Conservation (phyloP, 2,797 vertebrate genomes). For the Eospalax fontanierii region DNA sequence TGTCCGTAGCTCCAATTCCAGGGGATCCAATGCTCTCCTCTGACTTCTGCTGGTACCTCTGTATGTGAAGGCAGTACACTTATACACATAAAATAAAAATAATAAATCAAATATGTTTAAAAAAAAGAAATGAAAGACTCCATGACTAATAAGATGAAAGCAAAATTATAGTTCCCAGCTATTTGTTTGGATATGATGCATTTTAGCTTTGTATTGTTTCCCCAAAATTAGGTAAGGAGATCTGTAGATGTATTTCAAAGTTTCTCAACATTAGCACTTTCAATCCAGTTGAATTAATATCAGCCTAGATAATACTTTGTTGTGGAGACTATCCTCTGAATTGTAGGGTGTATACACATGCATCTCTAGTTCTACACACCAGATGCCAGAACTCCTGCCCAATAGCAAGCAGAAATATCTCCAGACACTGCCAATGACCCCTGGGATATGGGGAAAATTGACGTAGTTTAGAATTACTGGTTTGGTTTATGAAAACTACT, state of each 20-base stretch:
- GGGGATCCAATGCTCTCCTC: too few species aligned
- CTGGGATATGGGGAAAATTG: not conserved
- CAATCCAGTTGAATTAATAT: not conserved
- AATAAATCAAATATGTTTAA: too few species aligned
- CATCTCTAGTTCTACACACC: not conserved
- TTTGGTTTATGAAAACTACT: constrained; percentile 2
- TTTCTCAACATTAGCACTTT: not conserved
- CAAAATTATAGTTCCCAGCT: not conserved
- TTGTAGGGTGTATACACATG: not conserved
- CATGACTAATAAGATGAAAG: not conserved
- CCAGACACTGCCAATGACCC: not conserved
- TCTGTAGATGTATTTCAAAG: not conserved
- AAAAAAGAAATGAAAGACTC: not conserved
- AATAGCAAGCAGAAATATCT: not conserved
- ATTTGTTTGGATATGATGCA: not conserved
- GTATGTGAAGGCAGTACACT: too few species aligned
- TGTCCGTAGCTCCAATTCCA: too few species aligned
- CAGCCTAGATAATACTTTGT: not conserved
- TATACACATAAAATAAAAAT: too few species aligned
- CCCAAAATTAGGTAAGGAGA: not conserved
- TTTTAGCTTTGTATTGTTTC: not conserved
- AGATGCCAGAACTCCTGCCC: not conserved
- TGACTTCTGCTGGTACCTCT: too few species aligned
- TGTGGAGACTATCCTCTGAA: not conserved
- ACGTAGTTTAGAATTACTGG: not conserved